phyloP scores from a whole-genome alignment of 2,888 invertebrate genomes.

The Amblyjoppa proteus region DNA sequence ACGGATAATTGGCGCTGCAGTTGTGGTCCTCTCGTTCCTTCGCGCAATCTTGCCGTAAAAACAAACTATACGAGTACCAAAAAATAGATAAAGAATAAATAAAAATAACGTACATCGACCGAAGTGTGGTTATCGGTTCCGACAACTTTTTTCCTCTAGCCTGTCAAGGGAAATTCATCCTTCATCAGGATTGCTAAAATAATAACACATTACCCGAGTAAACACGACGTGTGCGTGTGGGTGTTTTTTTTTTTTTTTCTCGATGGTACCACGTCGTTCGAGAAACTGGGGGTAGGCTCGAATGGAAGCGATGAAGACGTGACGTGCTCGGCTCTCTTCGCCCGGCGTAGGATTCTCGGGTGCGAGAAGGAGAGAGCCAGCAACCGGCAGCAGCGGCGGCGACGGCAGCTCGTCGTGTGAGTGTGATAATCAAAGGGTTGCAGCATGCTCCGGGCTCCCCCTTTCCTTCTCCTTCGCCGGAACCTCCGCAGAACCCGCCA shows the following conservation, averaged over 20 bases:
- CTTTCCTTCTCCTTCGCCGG: slow-evolving; percentile 69
- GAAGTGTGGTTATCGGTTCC: not conserved
- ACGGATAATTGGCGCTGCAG: no score
- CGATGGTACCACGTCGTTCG: slow-evolving; percentile 10
- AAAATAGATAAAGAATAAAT: no score
- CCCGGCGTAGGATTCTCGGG: slow-evolving; percentile 29
- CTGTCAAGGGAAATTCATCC: not conserved
- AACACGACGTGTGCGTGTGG: not conserved
- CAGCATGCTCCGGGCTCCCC: slow-evolving; percentile 71
- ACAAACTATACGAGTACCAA: no score
- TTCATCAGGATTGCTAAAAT: not conserved
- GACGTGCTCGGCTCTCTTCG: slow-evolving; percentile 67
- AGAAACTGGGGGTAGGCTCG: slow-evolving; percentile 53
- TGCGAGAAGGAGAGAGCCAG: slow-evolving; percentile 19
- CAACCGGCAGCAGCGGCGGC: slow-evolving; percentile 44
- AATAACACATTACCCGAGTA: not conserved
- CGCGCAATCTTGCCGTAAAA: no score
- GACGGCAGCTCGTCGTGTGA: slow-evolving; percentile 68
- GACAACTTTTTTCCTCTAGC: not conserved
- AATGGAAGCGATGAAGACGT: slow-evolving; percentile 75
- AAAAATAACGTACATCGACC: not conserved
- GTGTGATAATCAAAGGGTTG: slow-evolving; percentile 78
- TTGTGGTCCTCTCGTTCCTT: no score
- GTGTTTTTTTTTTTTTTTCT: slow-evolving; percentile 9
- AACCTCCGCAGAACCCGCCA: slow-evolving; percentile 51